phyloP scores from a whole-genome alignment of 1,140 invertebrate genomes.

The Physella acuta region DNA sequence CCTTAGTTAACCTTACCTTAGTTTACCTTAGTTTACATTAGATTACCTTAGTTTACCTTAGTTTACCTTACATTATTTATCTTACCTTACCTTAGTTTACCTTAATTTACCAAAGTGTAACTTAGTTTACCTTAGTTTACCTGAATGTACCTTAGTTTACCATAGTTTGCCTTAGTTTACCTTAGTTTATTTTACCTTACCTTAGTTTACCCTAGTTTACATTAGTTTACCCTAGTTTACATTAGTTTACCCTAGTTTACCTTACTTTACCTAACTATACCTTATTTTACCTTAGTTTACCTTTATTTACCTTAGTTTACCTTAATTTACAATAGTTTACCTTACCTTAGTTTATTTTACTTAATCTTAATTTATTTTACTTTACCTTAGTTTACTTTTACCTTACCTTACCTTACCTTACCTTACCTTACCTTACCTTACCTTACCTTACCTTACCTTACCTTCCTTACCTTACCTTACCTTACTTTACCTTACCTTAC shows the following conservation, averaged over 20 bases:
- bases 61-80: conserved; percentile 10
- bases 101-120: not conserved
- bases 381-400: conserved; percentile 2
- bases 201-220: too few relatives aligned
- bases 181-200: conserved; percentile 2
- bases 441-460: conserved; percentile 16
- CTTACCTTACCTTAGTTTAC: conserved; percentile 15
- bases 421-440: conserved; percentile 13
- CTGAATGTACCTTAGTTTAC: not conserved
- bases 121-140: conserved; percentile 1
- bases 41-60: not conserved
- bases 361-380: conserved; percentile 1
- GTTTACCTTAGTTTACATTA: conserved; percentile 9
- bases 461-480: too few relatives aligned
- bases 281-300: conserved; percentile 1
- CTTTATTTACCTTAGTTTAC: not conserved
- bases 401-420: not conserved
- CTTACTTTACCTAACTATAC: conserved; percentile 1
- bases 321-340: too few relatives aligned
- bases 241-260: not conserved
- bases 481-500: conserved; percentile 18
- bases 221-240: conserved; percentile 9
- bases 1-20: conserved; percentile 9
- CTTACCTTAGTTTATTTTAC: too few relatives aligned
- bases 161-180: conserved; percentile 1